phyloP scores from a whole-genome alignment of 2,797 vertebrate species.

The Menidia menidia region DNA sequence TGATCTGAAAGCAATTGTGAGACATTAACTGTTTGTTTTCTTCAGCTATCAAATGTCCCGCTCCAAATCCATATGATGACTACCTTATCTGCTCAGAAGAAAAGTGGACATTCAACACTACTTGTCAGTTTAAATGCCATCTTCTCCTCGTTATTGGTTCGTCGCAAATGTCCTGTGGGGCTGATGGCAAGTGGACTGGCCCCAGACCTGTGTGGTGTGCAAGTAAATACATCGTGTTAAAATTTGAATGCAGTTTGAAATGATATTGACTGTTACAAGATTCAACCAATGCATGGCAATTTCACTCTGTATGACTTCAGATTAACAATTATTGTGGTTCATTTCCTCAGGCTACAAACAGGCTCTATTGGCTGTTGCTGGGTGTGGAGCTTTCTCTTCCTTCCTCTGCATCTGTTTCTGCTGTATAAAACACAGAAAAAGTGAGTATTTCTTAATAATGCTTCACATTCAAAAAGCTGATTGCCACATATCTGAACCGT shows the following conservation, averaged over 20 bases:
- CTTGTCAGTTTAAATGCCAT: constrained; percentile 60
- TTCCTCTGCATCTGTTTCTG: constrained; percentile 66
- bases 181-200: constrained; percentile 57
- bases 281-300: not conserved
- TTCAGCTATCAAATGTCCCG: constrained; percentile 56
- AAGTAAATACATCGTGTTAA: constrained; percentile 40
- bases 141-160: constrained; percentile 56
- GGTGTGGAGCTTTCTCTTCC: constrained; percentile 43
- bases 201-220: constrained; percentile 64
- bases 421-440: constrained; percentile 65
- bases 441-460: constrained; percentile 52
- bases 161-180: constrained; percentile 46
- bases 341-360: constrained; percentile 62
- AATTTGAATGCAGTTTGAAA: not conserved
- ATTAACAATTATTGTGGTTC: not conserved
- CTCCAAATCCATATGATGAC: constrained; percentile 48
- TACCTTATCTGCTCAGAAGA: constrained; percentile 42
- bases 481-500: constrained; percentile 23
- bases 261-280: not conserved
- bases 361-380: constrained; percentile 61
- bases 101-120: constrained; percentile 56
- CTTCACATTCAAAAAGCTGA: not conserved
- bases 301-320: not conserved
- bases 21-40: not conserved
- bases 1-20: too few relatives aligned